These are phyloP conservation scores for Nyctalus aviator DNA, from an alignment of 2,797 vertebrate species.

Conservation along the genomic window DNA sequence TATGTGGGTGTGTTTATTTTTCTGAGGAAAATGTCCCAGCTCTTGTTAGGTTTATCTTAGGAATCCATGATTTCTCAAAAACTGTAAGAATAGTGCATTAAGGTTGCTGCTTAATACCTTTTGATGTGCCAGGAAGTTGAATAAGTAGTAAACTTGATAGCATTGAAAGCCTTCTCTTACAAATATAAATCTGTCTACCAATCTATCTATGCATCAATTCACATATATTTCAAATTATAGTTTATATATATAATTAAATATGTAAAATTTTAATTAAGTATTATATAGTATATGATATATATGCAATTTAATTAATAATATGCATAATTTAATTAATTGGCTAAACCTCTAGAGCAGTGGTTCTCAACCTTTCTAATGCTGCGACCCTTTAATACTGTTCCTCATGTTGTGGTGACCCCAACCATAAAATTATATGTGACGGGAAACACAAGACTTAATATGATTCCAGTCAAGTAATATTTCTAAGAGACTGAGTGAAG, in stretches of 20 bases:
- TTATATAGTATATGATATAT: not conserved
- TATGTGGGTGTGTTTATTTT: not conserved
- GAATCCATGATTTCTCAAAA: not conserved
- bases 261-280: not conserved
- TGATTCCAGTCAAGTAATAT: not conserved
- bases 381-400: no score
- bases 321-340: not conserved
- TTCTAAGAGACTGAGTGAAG: not conserved
- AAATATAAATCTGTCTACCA: not conserved
- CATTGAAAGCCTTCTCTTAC: not conserved
- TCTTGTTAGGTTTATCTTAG: not conserved
- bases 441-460: not conserved
- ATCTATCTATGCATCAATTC: not conserved
- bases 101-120: not conserved
- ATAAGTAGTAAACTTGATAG: not conserved
- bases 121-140: not conserved
- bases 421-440: not conserved
- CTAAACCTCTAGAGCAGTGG: not conserved
- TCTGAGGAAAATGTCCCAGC: not conserved
- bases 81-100: not conserved
- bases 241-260: not conserved
- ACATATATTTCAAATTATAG: conserved; percentile 5
- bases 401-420: no score
- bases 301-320: not conserved
- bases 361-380: no score